Conservation (phyloP, 2,113 vertebrate genomes). For the Prietella phreatophila region DNA sequence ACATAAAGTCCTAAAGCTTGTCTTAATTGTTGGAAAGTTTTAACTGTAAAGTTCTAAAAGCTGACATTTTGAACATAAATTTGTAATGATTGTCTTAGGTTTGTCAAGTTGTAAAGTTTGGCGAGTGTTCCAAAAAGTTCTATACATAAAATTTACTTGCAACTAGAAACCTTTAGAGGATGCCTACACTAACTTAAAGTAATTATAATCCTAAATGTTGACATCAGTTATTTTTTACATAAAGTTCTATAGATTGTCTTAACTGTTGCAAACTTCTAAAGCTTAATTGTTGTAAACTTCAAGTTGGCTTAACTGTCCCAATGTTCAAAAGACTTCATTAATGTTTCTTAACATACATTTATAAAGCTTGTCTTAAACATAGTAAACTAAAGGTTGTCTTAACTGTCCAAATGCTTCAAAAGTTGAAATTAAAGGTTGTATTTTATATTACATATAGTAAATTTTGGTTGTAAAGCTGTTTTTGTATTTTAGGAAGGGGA, state of each 20-base stretch:
- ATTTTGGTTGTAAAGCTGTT: not conserved
- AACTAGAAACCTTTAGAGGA: not conserved
- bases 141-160: not conserved
- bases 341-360: not conserved
- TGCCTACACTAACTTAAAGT: not conserved
- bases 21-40: not conserved
- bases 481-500: slow-evolving; percentile 69
- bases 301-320: not conserved
- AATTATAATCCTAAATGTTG: not conserved
- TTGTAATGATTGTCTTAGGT: not conserved
- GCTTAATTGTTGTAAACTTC: not conserved
- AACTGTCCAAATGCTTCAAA: not conserved
- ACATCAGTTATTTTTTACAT: not conserved
- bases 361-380: not conserved
- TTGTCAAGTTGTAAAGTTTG: not conserved
- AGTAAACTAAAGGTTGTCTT: not conserved
- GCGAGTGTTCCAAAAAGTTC: not conserved
- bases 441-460: not conserved
- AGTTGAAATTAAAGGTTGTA: not conserved
- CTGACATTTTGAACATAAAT: not conserved
- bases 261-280: not conserved
- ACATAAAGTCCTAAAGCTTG: not conserved
- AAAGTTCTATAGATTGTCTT: not conserved
- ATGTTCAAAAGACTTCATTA: not conserved
- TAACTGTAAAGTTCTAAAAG: not conserved